Evolutionary conservation across 2,888 invertebrate genomes (phyloP).

Genomic region (Antitype chi): DNA sequence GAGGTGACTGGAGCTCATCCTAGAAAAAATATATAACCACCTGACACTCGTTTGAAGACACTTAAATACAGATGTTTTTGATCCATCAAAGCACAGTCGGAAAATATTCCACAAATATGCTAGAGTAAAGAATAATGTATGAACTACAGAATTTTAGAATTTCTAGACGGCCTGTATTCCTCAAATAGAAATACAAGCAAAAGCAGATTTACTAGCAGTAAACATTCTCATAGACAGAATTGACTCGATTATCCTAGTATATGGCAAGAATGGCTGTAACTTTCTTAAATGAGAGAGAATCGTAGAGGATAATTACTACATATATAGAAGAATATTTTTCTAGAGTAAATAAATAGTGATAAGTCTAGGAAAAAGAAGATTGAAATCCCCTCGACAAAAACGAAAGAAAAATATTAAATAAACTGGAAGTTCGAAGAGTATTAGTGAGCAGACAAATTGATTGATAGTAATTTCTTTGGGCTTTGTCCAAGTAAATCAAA

Average conservation of each 20-base stretch:
- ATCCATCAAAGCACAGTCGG: background rate
- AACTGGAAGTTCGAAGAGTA: constrained; percentile 6
- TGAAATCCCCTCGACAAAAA: background rate
- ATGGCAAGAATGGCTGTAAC: constrained; percentile 40
- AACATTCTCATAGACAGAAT: constrained; percentile 57
- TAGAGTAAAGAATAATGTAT: constrained; percentile 2
- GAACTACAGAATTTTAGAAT: constrained; percentile 19
- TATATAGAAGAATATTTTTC: constrained; percentile 10
- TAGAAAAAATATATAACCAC: background rate
- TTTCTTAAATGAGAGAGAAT: constrained; percentile 37
- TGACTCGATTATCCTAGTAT: constrained; percentile 55
- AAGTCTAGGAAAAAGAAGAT: constrained; percentile 13
- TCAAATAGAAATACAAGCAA: constrained; percentile 50
- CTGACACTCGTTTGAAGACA: background rate
- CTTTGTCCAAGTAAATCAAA: constrained; percentile 21
- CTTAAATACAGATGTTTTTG: background rate
- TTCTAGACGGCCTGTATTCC: constrained; percentile 17
- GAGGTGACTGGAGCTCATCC: background rate
- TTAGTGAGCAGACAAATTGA: constrained; percentile 33
- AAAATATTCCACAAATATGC: background rate
- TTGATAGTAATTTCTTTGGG: constrained; percentile 19
- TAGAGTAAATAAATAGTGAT: constrained; percentile 17
- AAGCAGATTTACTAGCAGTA: constrained; percentile 54
- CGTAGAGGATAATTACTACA: constrained; percentile 9
- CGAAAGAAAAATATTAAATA: constrained; percentile 4